Evolutionary conservation across 2,113 vertebrate genomes (phyloP).

Genomic region (Campylomormyrus tamandua): DNA sequence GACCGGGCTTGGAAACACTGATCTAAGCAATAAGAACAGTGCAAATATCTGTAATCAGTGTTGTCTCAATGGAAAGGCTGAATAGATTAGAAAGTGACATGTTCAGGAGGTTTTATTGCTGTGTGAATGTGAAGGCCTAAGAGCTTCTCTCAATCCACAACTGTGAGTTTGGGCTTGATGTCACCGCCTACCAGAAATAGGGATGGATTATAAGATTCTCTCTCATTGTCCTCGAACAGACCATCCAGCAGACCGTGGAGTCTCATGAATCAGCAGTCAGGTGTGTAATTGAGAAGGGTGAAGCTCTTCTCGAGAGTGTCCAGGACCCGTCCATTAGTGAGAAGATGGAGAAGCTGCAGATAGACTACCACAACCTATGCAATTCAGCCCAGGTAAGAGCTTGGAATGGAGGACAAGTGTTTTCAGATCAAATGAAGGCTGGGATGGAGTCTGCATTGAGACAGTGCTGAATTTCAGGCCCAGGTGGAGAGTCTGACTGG

Average conservation of each 20-base stretch:
- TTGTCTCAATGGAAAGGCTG: neutral
- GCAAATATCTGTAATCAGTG: neutral
- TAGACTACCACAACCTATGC: constrained; percentile 75
- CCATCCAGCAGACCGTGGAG: constrained; percentile 81
- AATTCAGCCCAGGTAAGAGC: constrained; percentile 65
- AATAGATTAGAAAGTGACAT: neutral
- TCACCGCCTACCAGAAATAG: neutral
- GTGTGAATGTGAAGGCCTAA: neutral
- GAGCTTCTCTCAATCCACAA: neutral
- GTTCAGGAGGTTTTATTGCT: neutral
- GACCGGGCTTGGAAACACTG: neutral
- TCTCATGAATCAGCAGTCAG: constrained; percentile 80
- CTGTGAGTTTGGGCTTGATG: neutral
- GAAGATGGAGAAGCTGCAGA: constrained; percentile 70
- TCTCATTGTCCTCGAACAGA: constrained; percentile 53
- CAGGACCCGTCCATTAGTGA: constrained; percentile 65
- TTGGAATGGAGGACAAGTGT: neutral
- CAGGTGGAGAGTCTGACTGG: constrained; percentile 67
- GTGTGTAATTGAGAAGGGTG: constrained; percentile 81
- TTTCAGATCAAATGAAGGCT: neutral
- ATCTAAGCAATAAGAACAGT: neutral
- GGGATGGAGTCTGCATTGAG: neutral
- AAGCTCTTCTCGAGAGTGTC: constrained; percentile 71
- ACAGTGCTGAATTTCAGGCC: constrained; percentile 48
- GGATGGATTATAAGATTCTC: neutral